Evolutionary conservation across 1,140 invertebrate species (phyloP), one percentile per base, ranked within the genome.

Genomic region (Tigriopus japonicus): DNA sequence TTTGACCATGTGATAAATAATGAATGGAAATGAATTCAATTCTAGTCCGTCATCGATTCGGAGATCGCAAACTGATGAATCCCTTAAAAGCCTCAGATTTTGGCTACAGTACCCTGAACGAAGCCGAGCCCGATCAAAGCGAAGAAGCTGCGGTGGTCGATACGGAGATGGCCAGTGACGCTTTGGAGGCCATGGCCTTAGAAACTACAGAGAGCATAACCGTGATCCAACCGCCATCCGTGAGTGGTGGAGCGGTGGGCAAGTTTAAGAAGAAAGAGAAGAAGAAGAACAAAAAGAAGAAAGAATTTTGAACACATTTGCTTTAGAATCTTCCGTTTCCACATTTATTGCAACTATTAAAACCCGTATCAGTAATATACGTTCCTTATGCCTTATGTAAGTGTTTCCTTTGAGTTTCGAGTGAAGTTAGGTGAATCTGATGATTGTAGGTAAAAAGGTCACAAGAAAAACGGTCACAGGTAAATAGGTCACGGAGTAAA

Each of bases 251-350:
- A 15, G 55, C 55, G 3, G 40, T 58, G 21, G 55, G 55, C n/a
- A 58, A 58, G 35, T 58, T 58, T 19, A 58, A 58, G 23, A 58
- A 58, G 28, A 58, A 58, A 42, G 45, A 49, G 6, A 49, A 49
- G 10, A 49, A 49, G 45, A 49, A 49, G 10, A 49, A 49, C n/a
- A 15, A 15, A 15, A 49, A 49, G 21, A 49, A 49, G 12, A 49
- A 49, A 35, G 28, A 35, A 10, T 49, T 49, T 21, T 49, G 45
- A 49, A 49, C 15, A 15, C 42, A 43, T n/a, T n/a, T n/a, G n/a
- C n/a, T 35, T 35, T 35, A 35, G 28, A 35, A n/a, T n/a, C n/a
- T n/a, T n/a, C n/a, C n/a, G n/a, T n/a, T n/a, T n/a, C n/a, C n/a
- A n/a, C n/a, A n/a, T n/a, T n/a, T n/a, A n/a, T n/a, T n/a, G n/a